Conservation (phyloP, 1,140 invertebrate species). For the Meloidogyne floridensis region DNA sequence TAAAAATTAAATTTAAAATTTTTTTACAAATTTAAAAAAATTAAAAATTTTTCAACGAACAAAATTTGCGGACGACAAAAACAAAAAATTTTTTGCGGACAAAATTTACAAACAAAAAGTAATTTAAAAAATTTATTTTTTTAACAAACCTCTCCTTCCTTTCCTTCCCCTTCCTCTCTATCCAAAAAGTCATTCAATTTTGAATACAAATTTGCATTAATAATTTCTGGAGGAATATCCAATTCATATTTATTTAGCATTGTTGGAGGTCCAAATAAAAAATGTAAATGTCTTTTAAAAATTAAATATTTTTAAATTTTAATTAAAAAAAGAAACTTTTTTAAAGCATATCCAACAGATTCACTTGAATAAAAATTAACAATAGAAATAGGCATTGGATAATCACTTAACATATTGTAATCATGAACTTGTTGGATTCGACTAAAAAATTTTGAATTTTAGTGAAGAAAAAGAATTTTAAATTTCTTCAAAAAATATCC, state of each 20-base stretch:
- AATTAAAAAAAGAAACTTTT: slow-evolving; percentile 1
- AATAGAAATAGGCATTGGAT: background rate
- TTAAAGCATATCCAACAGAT: background rate
- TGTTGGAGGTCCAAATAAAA: background rate
- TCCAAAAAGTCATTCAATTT: background rate
- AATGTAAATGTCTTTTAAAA: background rate
- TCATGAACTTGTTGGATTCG: background rate
- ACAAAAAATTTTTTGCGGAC: too few relatives aligned
- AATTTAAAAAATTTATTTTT: background rate
- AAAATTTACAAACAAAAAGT: too few relatives aligned
- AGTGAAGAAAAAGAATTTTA: background rate
- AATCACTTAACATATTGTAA: slow-evolving; percentile 7
- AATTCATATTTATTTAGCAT: background rate
- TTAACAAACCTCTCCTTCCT: too few relatives aligned
- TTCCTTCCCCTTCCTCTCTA: background rate
- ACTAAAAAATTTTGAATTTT: background rate
- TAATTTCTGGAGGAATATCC: background rate
- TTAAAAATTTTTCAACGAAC: too few relatives aligned
- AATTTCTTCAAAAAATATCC: too few relatives aligned
- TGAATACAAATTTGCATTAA: background rate
- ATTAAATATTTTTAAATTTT: background rate
- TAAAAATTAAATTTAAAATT: background rate
- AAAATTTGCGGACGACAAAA: too few relatives aligned
- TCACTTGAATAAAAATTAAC: background rate
- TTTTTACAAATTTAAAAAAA: background rate